phyloP scores from a whole-genome alignment of 2,888 invertebrate species.

The Erebia ligea region DNA sequence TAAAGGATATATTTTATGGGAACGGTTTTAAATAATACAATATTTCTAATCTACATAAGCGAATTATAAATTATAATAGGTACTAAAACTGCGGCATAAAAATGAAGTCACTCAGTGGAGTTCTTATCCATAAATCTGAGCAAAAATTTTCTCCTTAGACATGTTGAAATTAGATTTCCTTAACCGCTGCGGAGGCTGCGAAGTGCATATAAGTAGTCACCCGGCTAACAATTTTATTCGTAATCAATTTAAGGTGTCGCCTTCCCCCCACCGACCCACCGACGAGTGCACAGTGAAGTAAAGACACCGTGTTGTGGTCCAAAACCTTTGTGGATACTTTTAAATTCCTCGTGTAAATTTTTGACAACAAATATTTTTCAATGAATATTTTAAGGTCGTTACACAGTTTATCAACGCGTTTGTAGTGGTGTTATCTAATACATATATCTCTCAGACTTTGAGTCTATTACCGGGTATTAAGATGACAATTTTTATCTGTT shows the following conservation, averaged over 20 bases:
- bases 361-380: too few relatives aligned
- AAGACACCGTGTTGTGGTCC: not conserved
- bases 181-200: constrained; percentile 51
- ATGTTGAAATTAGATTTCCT: constrained; percentile 65
- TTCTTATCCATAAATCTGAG: constrained; percentile 15
- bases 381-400: too few relatives aligned
- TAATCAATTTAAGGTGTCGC: constrained; percentile 73
- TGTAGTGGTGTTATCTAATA: too few relatives aligned
- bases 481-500: too few relatives aligned
- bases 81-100: not conserved
- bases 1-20: too few relatives aligned
- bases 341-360: too few relatives aligned
- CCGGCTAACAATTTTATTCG: constrained; percentile 71
- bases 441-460: too few relatives aligned
- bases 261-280: constrained; percentile 45
- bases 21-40: too few relatives aligned
- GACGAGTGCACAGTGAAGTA: constrained; percentile 29
- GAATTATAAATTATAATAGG: not conserved
- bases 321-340: not conserved
- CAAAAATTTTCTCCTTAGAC: constrained; percentile 32
- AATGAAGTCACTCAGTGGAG: constrained; percentile 10
- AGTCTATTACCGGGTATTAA: too few relatives aligned
- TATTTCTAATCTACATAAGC: not conserved
- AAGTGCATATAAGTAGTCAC: constrained; percentile 73
- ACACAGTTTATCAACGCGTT: too few relatives aligned